Evolutionary conservation across 2,113 vertebrate species (phyloP).

Genomic region (Peromyscus leucopus): DNA sequence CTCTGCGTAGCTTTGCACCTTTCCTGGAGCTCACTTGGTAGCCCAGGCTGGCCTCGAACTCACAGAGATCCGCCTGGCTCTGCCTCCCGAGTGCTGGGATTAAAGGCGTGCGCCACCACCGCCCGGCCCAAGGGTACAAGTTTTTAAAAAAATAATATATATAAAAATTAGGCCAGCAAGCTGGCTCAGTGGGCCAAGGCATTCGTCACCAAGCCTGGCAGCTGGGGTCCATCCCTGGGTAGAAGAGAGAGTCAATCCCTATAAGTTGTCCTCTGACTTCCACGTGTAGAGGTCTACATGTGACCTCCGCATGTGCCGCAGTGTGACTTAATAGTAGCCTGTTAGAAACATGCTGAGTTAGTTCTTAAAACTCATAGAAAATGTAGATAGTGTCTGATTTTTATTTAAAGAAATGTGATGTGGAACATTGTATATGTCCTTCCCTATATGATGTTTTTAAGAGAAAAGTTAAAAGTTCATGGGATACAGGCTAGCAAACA

Average conservation of each 20-base stretch:
- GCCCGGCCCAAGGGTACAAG: too few species aligned
- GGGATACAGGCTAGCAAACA: not conserved
- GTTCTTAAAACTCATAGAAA: not conserved
- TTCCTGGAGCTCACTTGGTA: too few species aligned
- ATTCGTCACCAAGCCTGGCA: not conserved
- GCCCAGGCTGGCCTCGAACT: too few species aligned
- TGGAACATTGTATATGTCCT: not conserved
- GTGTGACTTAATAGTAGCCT: not conserved
- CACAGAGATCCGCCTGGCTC: too few species aligned
- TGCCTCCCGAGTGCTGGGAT: too few species aligned
- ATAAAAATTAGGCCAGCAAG: not conserved
- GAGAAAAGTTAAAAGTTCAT: slow-evolving; percentile 23
- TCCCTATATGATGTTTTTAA: not conserved
- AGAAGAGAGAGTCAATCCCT: not conserved
- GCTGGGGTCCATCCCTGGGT: not conserved
- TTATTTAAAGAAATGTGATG: not conserved
- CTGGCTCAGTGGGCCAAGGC: not conserved
- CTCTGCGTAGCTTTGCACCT: too few species aligned
- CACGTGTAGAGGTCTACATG: not conserved
- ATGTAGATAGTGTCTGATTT: not conserved
- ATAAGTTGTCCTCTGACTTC: not conserved
- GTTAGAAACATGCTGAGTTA: not conserved
- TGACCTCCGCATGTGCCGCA: too few species aligned
- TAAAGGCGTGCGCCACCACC: too few species aligned
- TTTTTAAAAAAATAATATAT: not conserved